phyloP scores from a whole-genome alignment of 2,113 vertebrate genomes.

The Hiodon tergisus region DNA sequence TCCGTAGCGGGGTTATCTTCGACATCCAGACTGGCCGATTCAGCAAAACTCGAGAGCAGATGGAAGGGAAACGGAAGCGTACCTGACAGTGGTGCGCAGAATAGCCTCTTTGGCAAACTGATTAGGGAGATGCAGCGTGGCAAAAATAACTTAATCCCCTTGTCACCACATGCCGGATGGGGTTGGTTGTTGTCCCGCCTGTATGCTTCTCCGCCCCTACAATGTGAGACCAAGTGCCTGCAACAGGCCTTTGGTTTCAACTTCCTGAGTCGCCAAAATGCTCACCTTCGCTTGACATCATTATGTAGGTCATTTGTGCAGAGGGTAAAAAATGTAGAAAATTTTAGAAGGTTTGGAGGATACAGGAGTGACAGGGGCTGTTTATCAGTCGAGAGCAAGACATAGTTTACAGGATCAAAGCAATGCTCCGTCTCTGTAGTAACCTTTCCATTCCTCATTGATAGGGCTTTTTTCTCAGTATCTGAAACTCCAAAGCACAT shows the following conservation, averaged over 20 bases:
- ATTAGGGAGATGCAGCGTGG: background rate
- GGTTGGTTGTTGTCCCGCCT: no score
- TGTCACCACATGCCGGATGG: no score
- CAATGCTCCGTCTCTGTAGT: no score
- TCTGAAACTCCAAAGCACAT: constrained; percentile 9
- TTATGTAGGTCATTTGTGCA: background rate
- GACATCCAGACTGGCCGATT: constrained; percentile 8
- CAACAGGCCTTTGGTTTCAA: background rate
- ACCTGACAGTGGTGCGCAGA: background rate
- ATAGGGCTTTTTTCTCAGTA: constrained; percentile 29
- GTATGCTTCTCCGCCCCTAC: background rate
- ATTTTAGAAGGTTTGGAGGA: background rate
- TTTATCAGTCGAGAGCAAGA: background rate
- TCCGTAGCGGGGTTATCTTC: background rate
- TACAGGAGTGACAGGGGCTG: background rate
- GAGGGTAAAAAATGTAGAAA: background rate
- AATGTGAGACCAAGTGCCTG: background rate
- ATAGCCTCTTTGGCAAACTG: background rate
- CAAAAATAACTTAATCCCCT: no score
- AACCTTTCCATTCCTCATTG: constrained; percentile 24
- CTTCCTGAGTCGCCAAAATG: background rate
- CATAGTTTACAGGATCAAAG: no score
- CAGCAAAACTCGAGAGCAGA: constrained; percentile 9
- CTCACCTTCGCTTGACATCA: constrained; percentile 10
- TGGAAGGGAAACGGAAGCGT: background rate